Evolutionary conservation across 2,113 vertebrate genomes (phyloP).

Genomic region (Cepphus grylle): DNA sequence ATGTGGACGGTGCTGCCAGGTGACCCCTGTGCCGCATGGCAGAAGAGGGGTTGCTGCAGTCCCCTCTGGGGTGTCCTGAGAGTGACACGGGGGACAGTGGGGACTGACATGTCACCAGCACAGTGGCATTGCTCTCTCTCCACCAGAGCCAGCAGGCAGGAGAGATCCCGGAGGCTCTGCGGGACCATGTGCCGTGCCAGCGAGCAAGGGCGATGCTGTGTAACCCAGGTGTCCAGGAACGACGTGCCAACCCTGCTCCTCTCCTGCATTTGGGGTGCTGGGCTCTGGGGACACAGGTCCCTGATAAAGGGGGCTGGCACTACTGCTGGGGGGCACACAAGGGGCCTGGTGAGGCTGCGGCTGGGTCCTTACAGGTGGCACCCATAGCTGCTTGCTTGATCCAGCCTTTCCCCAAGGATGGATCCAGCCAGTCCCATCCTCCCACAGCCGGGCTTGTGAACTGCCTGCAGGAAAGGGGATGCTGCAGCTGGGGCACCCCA

Average conservation of each 20-base stretch:
- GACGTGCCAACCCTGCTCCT: rapidly evolving
- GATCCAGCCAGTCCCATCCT: not conserved
- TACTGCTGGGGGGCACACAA: not conserved
- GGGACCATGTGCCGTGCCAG: rapidly evolving
- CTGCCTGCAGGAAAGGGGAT: not conserved
- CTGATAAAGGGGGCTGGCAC: rapidly evolving
- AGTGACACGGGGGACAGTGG: not conserved
- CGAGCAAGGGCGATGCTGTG: rapidly evolving
- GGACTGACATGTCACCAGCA: not conserved
- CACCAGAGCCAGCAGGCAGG: not conserved
- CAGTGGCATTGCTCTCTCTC: not conserved
- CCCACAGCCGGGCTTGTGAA: not conserved
- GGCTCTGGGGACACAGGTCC: not conserved
- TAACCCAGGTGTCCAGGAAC: not conserved
- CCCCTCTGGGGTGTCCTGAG: not conserved
- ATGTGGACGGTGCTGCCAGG: not conserved
- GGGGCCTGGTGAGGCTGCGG: not conserved
- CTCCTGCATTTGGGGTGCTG: not conserved
- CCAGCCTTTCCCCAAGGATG: not conserved
- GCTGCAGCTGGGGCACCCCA: not conserved
- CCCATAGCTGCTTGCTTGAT: rapidly evolving
- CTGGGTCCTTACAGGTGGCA: not conserved
- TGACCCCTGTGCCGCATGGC: rapidly evolving
- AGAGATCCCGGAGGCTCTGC: not conserved
- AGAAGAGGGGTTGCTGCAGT: not conserved